phyloP scores from a whole-genome alignment of 1,140 invertebrate species.

The Macrostomum lignano region DNA sequence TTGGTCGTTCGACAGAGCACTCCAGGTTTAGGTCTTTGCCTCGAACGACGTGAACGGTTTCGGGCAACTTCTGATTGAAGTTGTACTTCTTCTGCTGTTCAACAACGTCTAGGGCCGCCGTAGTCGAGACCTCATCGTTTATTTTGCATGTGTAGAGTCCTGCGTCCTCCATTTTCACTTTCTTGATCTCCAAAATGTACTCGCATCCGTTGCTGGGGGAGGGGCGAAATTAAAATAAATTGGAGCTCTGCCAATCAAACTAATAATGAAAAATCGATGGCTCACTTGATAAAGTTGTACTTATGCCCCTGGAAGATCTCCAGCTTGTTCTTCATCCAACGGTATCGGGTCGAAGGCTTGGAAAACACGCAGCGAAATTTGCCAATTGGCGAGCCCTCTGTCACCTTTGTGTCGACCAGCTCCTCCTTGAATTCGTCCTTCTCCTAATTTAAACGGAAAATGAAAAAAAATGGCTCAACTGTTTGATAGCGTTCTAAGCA shows the following conservation, averaged over 20 bases:
- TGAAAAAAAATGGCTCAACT: too few relatives aligned
- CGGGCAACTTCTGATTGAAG: conserved; percentile 60
- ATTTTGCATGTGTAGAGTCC: conserved; percentile 89
- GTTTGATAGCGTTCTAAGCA: too few relatives aligned
- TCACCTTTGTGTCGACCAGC: conserved; percentile 63
- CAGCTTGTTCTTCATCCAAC: conserved; percentile 32
- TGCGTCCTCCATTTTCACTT: conserved; percentile 72
- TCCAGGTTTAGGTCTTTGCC: conserved; percentile 63
- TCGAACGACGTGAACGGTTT: conserved; percentile 53
- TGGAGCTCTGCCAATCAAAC: too few relatives aligned
- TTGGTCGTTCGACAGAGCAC: too few relatives aligned
- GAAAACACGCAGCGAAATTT: conserved; percentile 27
- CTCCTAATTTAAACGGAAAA: conserved; percentile 44
- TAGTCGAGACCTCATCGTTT: conserved; percentile 50
- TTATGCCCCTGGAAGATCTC: conserved; percentile 39
- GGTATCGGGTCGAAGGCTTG: conserved; percentile 28
- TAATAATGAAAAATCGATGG: too few relatives aligned
- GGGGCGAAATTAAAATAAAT: too few relatives aligned
- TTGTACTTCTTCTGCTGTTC: conserved; percentile 74
- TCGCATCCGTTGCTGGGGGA: conserved; percentile 57
- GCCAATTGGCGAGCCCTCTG: conserved; percentile 38
- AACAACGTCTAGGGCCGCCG: conserved; percentile 72
- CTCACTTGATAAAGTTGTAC: conserved; percentile 37
- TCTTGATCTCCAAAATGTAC: conserved; percentile 59
- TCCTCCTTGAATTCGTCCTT: conserved; percentile 73